phyloP scores from a whole-genome alignment of 2,888 invertebrate species.

The Drosophila sordidula region DNA sequence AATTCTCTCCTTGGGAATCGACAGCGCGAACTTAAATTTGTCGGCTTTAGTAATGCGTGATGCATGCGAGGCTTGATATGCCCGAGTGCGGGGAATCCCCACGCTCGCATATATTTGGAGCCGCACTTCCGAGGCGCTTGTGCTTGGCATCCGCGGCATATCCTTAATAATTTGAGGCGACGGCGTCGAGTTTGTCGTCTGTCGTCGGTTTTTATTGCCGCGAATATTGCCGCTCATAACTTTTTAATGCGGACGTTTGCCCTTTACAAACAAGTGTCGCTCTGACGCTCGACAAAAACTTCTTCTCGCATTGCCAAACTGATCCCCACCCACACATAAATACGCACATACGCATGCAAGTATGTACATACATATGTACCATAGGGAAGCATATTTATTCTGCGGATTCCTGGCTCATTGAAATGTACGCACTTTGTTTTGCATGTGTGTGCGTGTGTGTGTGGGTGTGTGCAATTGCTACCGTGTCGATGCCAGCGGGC shows the following conservation, averaged over 20 bases:
- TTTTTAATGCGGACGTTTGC: slow-evolving; percentile 66
- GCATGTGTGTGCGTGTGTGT: slow-evolving; percentile 8
- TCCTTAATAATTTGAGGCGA: slow-evolving; percentile 51
- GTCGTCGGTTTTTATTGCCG: slow-evolving; percentile 67
- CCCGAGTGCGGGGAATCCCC: slow-evolving; percentile 4
- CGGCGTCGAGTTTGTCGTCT: slow-evolving; percentile 42
- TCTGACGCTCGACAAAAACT: slow-evolving; percentile 39
- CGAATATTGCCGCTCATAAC: slow-evolving; percentile 71
- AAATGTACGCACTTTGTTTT: slow-evolving; percentile 53
- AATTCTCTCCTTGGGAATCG: slow-evolving; percentile 1
- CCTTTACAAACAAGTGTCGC: slow-evolving; percentile 51
- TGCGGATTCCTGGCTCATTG: slow-evolving; percentile 46
- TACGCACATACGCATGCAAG: slow-evolving; percentile 5
- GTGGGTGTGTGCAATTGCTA: slow-evolving; percentile 34
- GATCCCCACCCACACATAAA: slow-evolving; percentile 11
- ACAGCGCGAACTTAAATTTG: slow-evolving; percentile 8
- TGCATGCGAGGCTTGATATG: slow-evolving; percentile 8
- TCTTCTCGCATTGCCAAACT: slow-evolving; percentile 32
- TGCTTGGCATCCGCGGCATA: slow-evolving; percentile 16
- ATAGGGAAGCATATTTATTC: slow-evolving; percentile 45
- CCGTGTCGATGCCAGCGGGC: slow-evolving; percentile 34
- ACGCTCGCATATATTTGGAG: slow-evolving; percentile 13
- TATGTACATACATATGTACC: slow-evolving; percentile 1
- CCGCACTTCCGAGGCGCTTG: slow-evolving; percentile 7
- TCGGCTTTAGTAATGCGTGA: slow-evolving; percentile 4